phyloP scores from a whole-genome alignment of 2,113 vertebrate species.

The Herpailurus yagouaroundi region DNA sequence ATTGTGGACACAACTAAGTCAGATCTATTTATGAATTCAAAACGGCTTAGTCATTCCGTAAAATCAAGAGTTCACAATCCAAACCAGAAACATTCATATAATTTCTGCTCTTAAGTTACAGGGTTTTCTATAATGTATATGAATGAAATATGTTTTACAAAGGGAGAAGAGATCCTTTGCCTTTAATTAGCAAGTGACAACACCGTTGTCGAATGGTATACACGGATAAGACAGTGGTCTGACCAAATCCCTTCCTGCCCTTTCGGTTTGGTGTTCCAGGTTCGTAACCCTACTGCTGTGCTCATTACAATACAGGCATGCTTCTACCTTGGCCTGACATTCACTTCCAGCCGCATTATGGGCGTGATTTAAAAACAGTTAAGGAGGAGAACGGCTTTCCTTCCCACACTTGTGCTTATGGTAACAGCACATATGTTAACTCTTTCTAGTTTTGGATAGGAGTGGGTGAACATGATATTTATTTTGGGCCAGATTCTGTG shows the following conservation, averaged over 20 bases:
- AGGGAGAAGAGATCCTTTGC: not conserved
- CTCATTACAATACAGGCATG: not conserved
- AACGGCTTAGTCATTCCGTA: not conserved
- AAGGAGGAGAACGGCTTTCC: conserved; percentile 32
- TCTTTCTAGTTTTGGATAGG: conserved; percentile 68
- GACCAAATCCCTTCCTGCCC: not conserved
- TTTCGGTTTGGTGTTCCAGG: not conserved
- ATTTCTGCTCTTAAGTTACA: not conserved
- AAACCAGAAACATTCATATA: not conserved
- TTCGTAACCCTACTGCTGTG: not conserved
- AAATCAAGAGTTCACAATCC: not conserved
- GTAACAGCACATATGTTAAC: conserved; percentile 58
- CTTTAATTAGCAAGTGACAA: not conserved
- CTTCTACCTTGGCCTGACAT: conserved; percentile 36
- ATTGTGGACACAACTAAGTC: not conserved
- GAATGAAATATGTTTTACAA: not conserved
- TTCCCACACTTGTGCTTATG: conserved; percentile 52
- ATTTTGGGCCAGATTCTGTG: not conserved
- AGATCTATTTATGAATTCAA: not conserved
- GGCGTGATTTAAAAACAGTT: conserved; percentile 58
- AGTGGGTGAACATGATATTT: conserved; percentile 30
- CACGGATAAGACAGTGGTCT: rapidly evolving
- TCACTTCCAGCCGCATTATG: conserved; percentile 29
- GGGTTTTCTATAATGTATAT: not conserved
- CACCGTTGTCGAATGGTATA: not conserved